A percentile compares a stretch with the other conserved stretches of the same genome.
phyloP scores from a whole-genome alignment of 2,797 vertebrate species.

The Antennarius maculatus region DNA sequence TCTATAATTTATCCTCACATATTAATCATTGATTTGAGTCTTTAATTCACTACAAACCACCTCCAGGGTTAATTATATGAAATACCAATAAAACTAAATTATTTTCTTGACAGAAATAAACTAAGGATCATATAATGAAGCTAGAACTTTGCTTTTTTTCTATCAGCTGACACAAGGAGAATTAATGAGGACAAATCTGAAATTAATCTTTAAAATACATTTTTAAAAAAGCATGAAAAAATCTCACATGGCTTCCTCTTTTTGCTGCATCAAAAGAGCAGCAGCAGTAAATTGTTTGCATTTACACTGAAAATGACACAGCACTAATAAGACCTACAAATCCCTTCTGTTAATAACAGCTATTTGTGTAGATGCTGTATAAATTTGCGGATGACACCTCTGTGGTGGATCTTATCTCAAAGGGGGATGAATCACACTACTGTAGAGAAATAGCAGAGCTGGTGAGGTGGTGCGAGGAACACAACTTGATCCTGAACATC shows the following conservation, averaged over 20 bases:
- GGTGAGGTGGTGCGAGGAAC: too few species aligned
- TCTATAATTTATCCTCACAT: not conserved
- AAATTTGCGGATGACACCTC: too few species aligned
- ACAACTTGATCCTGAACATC: too few species aligned
- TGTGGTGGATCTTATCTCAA: too few species aligned
- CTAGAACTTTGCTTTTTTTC: not conserved
- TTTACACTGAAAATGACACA: slow-evolving; percentile 65
- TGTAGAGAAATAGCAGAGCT: too few species aligned
- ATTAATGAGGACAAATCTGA: slow-evolving; percentile 33
- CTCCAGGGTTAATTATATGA: not conserved
- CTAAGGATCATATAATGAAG: not conserved
- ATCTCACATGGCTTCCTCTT: slow-evolving; percentile 39
- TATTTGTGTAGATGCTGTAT: slow-evolving; percentile 32
- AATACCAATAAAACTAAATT: not conserved
- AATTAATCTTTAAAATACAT: slow-evolving; percentile 43
- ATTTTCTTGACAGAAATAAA: not conserved
- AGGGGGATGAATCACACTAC: too few species aligned
- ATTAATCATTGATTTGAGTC: not conserved
- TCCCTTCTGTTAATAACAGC: slow-evolving; percentile 35
- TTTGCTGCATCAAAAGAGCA: slow-evolving; percentile 35
- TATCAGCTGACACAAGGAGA: slow-evolving; percentile 16
- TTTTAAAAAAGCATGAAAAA: slow-evolving; percentile 16
- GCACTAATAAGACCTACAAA: slow-evolving; percentile 60
- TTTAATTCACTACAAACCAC: not conserved
- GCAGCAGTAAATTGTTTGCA: slow-evolving; percentile 49